Evolutionary conservation across 2,888 invertebrate species (phyloP).

Genomic region (Amiota minor): DNA sequence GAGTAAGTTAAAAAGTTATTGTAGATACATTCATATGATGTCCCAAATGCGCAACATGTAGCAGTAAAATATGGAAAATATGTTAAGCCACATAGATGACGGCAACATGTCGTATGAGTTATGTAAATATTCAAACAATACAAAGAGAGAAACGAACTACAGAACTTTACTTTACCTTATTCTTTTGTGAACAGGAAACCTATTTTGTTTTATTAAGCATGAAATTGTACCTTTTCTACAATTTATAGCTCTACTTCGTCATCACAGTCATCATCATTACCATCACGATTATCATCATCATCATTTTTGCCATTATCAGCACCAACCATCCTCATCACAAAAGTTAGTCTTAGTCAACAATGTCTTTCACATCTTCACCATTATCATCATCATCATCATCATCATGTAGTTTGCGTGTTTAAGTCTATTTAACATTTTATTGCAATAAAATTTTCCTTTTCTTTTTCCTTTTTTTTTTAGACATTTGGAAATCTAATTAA

Average conservation of each 20-base stretch:
- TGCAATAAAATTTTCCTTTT: slow-evolving; percentile 1
- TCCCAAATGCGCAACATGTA: slow-evolving; percentile 12
- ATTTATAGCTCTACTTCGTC: not conserved
- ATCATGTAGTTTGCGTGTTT: not conserved
- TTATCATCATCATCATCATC: not conserved
- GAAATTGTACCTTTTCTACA: slow-evolving; percentile 12
- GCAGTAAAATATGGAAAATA: not conserved
- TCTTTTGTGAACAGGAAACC: not conserved
- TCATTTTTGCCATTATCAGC: not conserved
- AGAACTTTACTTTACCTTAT: not conserved
- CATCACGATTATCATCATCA: not conserved
- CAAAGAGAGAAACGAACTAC: not conserved
- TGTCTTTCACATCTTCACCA: not conserved
- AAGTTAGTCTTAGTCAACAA: too few species aligned
- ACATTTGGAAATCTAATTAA: too few species aligned
- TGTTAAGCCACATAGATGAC: not conserved
- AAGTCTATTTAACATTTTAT: slow-evolving; percentile 1
- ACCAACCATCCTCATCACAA: too few species aligned
- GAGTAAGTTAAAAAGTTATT: not conserved
- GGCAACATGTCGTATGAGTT: slow-evolving; percentile 1
- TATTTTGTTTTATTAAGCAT: slow-evolving; percentile 14
- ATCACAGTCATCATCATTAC: not conserved
- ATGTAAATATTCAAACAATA: not conserved
- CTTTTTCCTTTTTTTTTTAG: not conserved
- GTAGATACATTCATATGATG: not conserved